A percentile compares a stretch with the other conserved stretches of the same genome.
Evolutionary conservation across 1,140 invertebrate species (phyloP).

Genomic region (Trachelipus rathkii): DNA sequence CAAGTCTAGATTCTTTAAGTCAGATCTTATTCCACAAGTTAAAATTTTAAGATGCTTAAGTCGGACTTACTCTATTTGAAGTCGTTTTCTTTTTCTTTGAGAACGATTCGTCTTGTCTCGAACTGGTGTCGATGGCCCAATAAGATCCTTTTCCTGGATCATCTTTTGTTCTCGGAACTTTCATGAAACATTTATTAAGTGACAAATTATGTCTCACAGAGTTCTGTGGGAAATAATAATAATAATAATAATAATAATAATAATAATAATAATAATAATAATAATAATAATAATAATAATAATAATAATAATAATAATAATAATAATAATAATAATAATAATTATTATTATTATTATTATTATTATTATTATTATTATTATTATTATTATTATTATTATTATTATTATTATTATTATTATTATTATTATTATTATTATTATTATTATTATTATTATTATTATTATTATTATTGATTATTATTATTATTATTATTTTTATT

Average conservation of each 20-base stretch:
- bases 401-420: neutral
- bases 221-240: neutral
- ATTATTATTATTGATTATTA: no score
- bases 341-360: neutral
- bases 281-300: conserved; percentile 18
- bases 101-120: conserved; percentile 47
- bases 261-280: conserved; percentile 18
- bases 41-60: no score
- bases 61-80: conserved; percentile 34
- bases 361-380: neutral
- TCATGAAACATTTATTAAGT: conserved; percentile 21
- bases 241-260: neutral
- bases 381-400: neutral
- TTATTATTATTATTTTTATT: neutral
- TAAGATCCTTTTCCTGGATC: conserved; percentile 63
- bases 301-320: neutral
- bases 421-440: neutral
- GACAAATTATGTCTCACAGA: conserved; percentile 22
- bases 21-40: no score
- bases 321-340: no score
- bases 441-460: neutral
- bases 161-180: conserved; percentile 58
- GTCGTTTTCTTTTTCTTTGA: conserved; percentile 46
- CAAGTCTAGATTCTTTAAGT: no score
- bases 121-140: conserved; percentile 60